Evolutionary conservation across 2,113 vertebrate species (phyloP), one percentile per base, ranked within the genome.

Genomic region (Scartelaos histophorus): DNA sequence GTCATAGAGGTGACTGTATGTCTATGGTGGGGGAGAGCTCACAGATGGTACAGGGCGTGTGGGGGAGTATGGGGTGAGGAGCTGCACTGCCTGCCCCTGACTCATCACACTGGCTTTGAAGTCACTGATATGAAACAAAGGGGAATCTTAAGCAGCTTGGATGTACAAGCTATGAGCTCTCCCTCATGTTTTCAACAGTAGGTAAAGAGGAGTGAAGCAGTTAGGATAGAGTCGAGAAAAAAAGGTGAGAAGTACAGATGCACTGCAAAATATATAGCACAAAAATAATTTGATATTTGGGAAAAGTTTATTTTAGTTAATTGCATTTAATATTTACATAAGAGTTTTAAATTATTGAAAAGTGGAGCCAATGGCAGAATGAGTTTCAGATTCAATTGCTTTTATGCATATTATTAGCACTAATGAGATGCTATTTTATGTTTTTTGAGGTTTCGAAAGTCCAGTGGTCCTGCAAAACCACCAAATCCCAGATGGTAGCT

Each of bases 1-100:
- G 88, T 87, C 86, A 90, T 85, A 87, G 89, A 90, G 80, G 85
- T 82, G 88, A 84, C 71, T 72, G 71, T 29, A 29, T 72, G 62
- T 79, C 83, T 81, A 74, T 43, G 51, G 56, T 78, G 70, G 66
- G 81, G 76, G 53, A 85, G 78, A 78, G 85, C 79, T 86, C 83
- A 85, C 84, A 85, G 85, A 87, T 90, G 87, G 83, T 58, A n/a
- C 24, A 1, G 73, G 62, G 66, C 21, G 22, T 64, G 35, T 45
- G 51, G 51, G 19, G 51, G 11, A 54, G 67, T 38, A 49, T 21
- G n/a, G 7, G 47, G 13, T 22, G 29, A 47, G 54, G 73, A 78
- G 76, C 74, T 85, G 78, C 69, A 21, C 64, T 66, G 68, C 70
- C 22, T 15, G 21, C 62, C 58, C 77, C 79, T 84, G 74, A 88